These are phyloP conservation scores for Urophycis tenuis DNA, from an alignment of 2,797 vertebrate genomes.

Conservation along the genomic window DNA sequence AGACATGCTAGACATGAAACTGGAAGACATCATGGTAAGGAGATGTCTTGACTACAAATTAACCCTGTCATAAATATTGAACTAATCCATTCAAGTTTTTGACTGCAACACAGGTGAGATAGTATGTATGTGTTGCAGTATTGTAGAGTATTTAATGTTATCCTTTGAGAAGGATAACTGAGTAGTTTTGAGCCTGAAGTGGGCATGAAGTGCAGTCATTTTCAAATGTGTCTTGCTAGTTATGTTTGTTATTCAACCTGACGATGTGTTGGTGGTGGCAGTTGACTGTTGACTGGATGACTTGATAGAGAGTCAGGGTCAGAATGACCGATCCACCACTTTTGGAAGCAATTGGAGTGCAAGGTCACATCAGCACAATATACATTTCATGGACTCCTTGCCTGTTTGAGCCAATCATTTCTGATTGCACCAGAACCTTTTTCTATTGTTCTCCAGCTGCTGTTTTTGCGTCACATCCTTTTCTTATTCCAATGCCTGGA, in stretches of 20 bases:
- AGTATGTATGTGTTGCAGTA: too few species aligned
- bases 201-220: neutral
- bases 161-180: neutral
- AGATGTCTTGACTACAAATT: neutral
- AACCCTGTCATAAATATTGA: neutral
- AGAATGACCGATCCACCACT: conserved; percentile 27
- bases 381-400: neutral
- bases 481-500: neutral
- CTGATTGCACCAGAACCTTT: neutral
- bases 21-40: conserved; percentile 95
- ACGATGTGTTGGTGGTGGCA: conserved; percentile 14
- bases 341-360: neutral
- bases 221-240: neutral
- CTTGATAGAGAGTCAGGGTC: conserved; percentile 8
- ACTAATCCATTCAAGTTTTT: too few species aligned
- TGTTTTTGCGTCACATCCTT: neutral
- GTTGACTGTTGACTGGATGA: neutral
- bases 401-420: neutral
- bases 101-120: too few species aligned
- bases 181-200: neutral
- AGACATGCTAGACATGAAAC: conserved; percentile 92
- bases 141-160: neutral
- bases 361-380: neutral
- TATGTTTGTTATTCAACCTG: neutral
- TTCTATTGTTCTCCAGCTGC: neutral